phyloP scores from a whole-genome alignment of 2,888 invertebrate genomes.

The Ditula angustiorana region DNA sequence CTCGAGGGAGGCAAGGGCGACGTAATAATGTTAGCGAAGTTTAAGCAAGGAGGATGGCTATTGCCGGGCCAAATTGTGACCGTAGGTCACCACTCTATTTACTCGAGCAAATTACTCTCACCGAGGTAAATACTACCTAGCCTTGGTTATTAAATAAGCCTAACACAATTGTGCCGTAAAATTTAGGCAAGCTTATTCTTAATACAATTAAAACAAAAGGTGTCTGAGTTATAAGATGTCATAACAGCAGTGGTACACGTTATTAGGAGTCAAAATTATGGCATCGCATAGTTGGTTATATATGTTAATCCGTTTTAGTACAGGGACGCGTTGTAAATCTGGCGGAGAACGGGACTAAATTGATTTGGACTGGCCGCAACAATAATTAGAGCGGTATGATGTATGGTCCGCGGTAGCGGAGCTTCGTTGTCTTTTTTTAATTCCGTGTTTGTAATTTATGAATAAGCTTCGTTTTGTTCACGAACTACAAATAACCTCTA shows the following conservation, averaged over 20 bases:
- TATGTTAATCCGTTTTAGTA: slow-evolving; percentile 69
- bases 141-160: slow-evolving; percentile 68
- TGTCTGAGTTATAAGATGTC: slow-evolving; percentile 60
- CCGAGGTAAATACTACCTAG: slow-evolving; percentile 67
- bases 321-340: slow-evolving; percentile 67
- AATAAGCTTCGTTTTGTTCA: slow-evolving; percentile 34
- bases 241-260: slow-evolving; percentile 66
- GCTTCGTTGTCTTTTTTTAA: slow-evolving; percentile 40
- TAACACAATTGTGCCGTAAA: slow-evolving; percentile 51
- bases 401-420: slow-evolving; percentile 47
- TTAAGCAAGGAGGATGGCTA: slow-evolving; percentile 75
- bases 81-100: slow-evolving; percentile 75
- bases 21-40: slow-evolving; percentile 80
- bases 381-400: slow-evolving; percentile 74
- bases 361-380: slow-evolving; percentile 72
- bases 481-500: slow-evolving; percentile 10
- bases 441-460: slow-evolving; percentile 37
- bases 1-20: slow-evolving; percentile 74
- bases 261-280: slow-evolving; percentile 73
- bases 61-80: slow-evolving; percentile 74
- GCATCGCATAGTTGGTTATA: slow-evolving; percentile 56
- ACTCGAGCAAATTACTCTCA: slow-evolving; percentile 69
- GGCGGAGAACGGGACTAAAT: slow-evolving; percentile 60
- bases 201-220: slow-evolving; percentile 58
- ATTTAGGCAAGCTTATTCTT: slow-evolving; percentile 45